Base-by-base conservation (phyloP, 2,888 invertebrate species). In the Eilema sororculum region DNA sequence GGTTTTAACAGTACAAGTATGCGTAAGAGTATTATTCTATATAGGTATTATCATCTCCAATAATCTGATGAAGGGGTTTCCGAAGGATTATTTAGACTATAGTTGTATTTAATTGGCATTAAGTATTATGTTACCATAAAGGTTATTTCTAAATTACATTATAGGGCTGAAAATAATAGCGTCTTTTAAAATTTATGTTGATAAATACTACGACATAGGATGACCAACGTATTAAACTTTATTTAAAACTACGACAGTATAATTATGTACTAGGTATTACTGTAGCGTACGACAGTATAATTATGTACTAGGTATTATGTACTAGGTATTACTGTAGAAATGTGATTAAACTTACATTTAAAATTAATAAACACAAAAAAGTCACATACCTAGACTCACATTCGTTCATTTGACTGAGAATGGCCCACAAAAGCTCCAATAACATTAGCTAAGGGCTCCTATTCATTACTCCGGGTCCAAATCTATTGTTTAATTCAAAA, bases 401-500 rank as follows among this genome's bases (percentile, higher is more conserved):
- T 41, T 61, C 65, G 12, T 71, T 56, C 65, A 63, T 66, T 65
- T 33, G 33, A 62, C 58, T 67, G 67, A 72, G 69, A 68, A 70
- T 65, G 64, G 65, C 60, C 67, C 65, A 80, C 81, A 84, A 85
- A 78, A 74, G 76, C 71, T 68, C 69, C 67, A 56, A 60, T n/a
- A 70, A 73, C 68, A 76, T 78, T 68, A 71, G 73, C 67, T 65
- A 64, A 77, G 78, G 73, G 74, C 71, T 66, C 73, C 76, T 75
- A 78, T 82, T 83, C 84, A 86, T 85, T 87, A 87, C 84, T 84
- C 78, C 69, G 75, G 78, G 75, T 78, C 75, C 66, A 68, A 62
- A 72, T 70, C 81, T 72, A 89, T 90, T 90, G 90, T 90, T 87
- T 81, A 84, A 88, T 84, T 87, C 87, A 84, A 87, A 90, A 88